Conservation (phyloP, 1,140 invertebrate species). For the Euschistus heros region DNA sequence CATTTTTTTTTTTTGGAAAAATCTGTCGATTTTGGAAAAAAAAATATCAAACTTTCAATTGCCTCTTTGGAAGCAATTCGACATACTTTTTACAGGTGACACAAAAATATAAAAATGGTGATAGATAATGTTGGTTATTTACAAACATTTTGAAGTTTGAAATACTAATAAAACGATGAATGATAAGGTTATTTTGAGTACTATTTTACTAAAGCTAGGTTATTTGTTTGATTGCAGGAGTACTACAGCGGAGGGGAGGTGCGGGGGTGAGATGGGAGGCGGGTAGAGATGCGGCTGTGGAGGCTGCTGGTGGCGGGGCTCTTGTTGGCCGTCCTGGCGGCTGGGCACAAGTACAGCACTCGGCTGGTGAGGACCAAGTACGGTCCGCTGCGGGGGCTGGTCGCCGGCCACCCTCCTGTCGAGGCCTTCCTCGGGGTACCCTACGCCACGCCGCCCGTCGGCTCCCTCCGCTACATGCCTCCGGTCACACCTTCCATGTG, state of each 20-base stretch:
- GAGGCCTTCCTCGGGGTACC: slow-evolving; percentile 92
- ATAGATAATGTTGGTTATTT: too few species aligned
- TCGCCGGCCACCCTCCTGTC: slow-evolving; percentile 64
- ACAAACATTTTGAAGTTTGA: too few species aligned
- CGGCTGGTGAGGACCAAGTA: slow-evolving; percentile 76
- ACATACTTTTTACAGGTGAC: too few species aligned
- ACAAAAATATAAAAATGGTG: too few species aligned
- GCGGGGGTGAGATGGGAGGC: neutral
- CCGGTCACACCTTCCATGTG: slow-evolving; percentile 83
- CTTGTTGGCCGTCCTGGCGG: slow-evolving; percentile 30
- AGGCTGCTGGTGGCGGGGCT: slow-evolving; percentile 15
- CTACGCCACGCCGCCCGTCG: slow-evolving; percentile 74
- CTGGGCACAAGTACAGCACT: slow-evolving; percentile 59
- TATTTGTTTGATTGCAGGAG: neutral
- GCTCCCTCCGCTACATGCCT: slow-evolving; percentile 76
- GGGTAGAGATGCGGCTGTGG: neutral
- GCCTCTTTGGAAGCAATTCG: too few species aligned
- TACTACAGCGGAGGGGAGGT: neutral
- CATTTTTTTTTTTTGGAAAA: too few species aligned
- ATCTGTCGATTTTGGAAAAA: too few species aligned
- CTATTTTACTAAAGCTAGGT: too few species aligned
- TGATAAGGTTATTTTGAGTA: too few species aligned
- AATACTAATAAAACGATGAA: too few species aligned
- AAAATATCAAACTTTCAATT: too few species aligned
- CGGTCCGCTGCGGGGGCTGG: slow-evolving; percentile 70